These are phyloP conservation scores for Heteromyza rotundicornis DNA, from an alignment of 2,888 invertebrate genomes.

Conservation along the genomic window DNA sequence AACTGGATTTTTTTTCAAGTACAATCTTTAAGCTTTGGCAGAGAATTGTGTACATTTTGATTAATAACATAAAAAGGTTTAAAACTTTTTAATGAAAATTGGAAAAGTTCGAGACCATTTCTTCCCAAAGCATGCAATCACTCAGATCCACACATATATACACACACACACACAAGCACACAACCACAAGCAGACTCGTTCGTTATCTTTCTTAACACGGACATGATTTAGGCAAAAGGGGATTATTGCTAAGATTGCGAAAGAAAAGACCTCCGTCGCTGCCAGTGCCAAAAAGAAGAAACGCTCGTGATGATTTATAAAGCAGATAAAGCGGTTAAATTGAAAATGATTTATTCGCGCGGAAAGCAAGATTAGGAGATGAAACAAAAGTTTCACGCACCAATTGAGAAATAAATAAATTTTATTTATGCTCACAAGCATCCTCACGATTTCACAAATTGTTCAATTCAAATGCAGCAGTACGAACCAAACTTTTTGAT, in stretches of 20 bases:
- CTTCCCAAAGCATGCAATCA: too few species aligned
- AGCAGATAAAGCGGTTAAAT: slow-evolving; percentile 52
- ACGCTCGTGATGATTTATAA: slow-evolving; percentile 43
- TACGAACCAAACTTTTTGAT: too few species aligned
- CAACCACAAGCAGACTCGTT: slow-evolving; percentile 16
- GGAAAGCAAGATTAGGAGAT: not conserved
- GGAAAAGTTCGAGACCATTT: too few species aligned
- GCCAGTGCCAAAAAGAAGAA: slow-evolving; percentile 14
- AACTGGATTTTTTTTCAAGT: too few species aligned
- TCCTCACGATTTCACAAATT: too few species aligned
- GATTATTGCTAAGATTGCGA: slow-evolving; percentile 27
- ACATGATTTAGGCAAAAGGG: not conserved
- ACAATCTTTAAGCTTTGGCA: too few species aligned
- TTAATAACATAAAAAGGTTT: too few species aligned
- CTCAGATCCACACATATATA: not conserved
- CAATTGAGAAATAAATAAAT: not conserved
- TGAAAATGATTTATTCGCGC: slow-evolving; percentile 48
- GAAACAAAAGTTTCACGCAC: too few species aligned
- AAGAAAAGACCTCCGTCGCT: slow-evolving; percentile 7
- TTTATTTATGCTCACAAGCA: too few species aligned
- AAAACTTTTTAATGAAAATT: too few species aligned
- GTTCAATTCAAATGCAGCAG: too few species aligned
- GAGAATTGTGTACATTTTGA: too few species aligned
- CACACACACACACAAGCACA: slow-evolving; percentile 5
- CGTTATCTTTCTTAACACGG: not conserved